A percentile compares a stretch with the other conserved stretches of the same genome.
phyloP scores from a whole-genome alignment of 2,113 vertebrate species.

The Pseudopipra pipra region DNA sequence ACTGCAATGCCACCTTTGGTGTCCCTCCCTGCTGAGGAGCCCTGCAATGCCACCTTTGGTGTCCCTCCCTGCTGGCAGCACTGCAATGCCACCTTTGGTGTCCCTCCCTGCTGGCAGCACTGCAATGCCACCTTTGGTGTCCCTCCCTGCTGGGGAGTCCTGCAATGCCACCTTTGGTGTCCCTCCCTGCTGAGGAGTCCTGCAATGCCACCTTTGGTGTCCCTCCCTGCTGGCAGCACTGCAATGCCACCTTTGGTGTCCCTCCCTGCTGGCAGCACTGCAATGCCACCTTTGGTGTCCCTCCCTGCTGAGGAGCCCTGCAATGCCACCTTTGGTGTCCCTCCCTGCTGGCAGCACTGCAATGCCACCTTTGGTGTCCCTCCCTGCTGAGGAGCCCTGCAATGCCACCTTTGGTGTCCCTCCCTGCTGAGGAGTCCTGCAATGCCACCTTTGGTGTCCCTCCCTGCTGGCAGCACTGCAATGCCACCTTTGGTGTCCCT shows the following conservation, averaged over 20 bases:
- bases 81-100: background rate
- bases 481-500: background rate
- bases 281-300: too few species aligned
- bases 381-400: background rate
- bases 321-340: background rate
- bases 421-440: background rate
- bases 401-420: background rate
- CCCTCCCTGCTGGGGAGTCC: background rate
- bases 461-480: background rate
- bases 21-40: rapidly evolving
- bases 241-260: background rate
- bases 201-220: background rate
- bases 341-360: rapidly evolving
- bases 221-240: too few species aligned
- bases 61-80: background rate
- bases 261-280: background rate
- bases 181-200: background rate
- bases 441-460: background rate
- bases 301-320: background rate
- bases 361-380: too few species aligned
- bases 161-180: background rate
- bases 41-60: too few species aligned
- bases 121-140: background rate
- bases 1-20: background rate
- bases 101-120: background rate